Percentiles rank a stretch among this genome's conserved stretches.
Conservation (phyloP, 2,888 invertebrate genomes). For the Pollenia labialis region DNA sequence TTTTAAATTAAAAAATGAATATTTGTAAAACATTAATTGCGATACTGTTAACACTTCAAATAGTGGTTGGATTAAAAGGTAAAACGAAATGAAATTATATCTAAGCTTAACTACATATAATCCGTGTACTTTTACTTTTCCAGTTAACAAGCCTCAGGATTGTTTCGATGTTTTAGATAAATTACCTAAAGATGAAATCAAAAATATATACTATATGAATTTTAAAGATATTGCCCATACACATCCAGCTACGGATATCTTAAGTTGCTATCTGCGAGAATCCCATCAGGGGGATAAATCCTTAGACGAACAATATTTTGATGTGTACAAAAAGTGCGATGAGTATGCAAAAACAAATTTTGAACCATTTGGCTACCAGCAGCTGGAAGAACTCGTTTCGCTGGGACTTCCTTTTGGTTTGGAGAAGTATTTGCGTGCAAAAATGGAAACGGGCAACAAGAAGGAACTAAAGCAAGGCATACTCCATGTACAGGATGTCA, state of each 20-base stretch:
- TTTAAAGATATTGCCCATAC: not conserved
- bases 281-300: constrained; percentile 15
- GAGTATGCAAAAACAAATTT: not conserved
- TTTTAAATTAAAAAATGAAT: not conserved
- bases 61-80: constrained; percentile 18
- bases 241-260: constrained; percentile 31
- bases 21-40: not conserved
- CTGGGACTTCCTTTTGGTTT: constrained; percentile 13
- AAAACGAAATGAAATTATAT: not conserved
- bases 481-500: not conserved
- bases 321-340: constrained; percentile 27
- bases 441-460: constrained; percentile 14
- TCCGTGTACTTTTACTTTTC: not conserved
- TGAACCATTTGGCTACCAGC: not conserved
- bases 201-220: constrained; percentile 41
- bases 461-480: not conserved
- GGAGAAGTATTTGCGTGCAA: constrained; percentile 17
- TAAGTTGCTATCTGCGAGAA: constrained; percentile 15
- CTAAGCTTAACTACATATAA: no score
- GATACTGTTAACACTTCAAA: not conserved
- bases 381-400: constrained; percentile 2
- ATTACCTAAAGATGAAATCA: constrained; percentile 21
- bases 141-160: not conserved
- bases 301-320: constrained; percentile 22
- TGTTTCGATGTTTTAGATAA: constrained; percentile 29